These are phyloP conservation scores for Psilopogon haemacephalus DNA, from an alignment of 2,113 vertebrate genomes.

Conservation along the genomic window DNA sequence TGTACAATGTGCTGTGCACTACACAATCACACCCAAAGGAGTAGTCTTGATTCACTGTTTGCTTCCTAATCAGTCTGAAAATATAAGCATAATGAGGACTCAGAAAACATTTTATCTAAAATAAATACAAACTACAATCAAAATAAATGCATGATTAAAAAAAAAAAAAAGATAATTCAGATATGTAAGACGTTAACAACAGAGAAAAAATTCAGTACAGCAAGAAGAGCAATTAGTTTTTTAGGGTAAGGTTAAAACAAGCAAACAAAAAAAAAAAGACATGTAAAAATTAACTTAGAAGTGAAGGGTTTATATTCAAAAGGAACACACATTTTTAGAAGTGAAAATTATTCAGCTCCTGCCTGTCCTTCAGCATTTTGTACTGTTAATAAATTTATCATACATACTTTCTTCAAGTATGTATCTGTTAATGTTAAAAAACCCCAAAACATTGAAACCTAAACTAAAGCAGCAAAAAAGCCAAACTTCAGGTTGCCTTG, in stretches of 20 bases:
- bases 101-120: background rate
- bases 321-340: background rate
- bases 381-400: background rate
- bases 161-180: background rate
- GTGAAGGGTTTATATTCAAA: background rate
- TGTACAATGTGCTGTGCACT: accelerated
- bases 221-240: background rate
- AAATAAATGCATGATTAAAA: background rate
- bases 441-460: background rate
- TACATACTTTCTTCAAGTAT: background rate
- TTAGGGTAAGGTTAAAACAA: background rate
- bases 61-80: background rate
- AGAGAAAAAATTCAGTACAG: background rate
- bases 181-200: background rate
- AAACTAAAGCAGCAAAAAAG: background rate
- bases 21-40: background rate
- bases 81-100: background rate
- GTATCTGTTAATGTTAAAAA: background rate
- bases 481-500: background rate
- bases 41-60: background rate
- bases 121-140: background rate
- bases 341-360: background rate
- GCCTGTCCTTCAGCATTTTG: background rate
- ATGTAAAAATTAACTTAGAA: background rate
- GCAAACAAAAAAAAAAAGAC: background rate